These are phyloP conservation scores for Todiramphus chloris DNA, from an alignment of 2,113 vertebrate species.

Conservation along the genomic window DNA sequence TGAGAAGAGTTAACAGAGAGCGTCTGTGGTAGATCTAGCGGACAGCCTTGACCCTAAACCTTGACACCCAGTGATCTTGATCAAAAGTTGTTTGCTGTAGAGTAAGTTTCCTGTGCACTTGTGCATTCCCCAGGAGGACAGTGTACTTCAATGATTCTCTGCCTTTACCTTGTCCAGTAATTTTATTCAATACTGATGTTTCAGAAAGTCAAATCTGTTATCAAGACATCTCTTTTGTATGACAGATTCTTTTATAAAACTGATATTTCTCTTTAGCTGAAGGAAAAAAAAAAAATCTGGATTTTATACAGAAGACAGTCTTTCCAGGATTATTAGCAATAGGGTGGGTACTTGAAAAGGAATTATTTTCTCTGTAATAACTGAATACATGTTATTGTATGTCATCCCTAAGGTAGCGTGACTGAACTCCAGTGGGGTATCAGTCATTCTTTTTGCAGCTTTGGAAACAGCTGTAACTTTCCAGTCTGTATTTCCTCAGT, in stretches of 20 bases:
- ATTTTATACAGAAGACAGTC: neutral
- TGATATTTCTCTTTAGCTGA: neutral
- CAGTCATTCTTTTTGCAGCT: neutral
- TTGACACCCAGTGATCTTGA: neutral
- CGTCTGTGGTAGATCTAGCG: no score
- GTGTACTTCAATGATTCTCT: neutral
- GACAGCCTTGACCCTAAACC: no score
- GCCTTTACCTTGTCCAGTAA: neutral
- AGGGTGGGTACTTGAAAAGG: neutral
- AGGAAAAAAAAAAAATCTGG: neutral
- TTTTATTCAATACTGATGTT: neutral
- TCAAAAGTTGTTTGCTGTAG: neutral
- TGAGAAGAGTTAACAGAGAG: no score
- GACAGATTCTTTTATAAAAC: neutral
- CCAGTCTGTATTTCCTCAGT: neutral
- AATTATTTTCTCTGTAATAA: neutral
- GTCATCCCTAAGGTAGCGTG: neutral
- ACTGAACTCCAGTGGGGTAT: neutral
- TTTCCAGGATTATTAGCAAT: neutral
- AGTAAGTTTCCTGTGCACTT: neutral
- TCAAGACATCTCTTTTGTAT: neutral
- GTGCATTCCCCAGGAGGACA: neutral
- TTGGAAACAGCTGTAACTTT: constrained; percentile 3
- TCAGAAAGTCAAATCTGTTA: neutral
- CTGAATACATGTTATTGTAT: neutral